These are phyloP conservation scores for Dicranocentrus wangi DNA, from an alignment of 2,888 invertebrate species.

Conservation along the genomic window DNA sequence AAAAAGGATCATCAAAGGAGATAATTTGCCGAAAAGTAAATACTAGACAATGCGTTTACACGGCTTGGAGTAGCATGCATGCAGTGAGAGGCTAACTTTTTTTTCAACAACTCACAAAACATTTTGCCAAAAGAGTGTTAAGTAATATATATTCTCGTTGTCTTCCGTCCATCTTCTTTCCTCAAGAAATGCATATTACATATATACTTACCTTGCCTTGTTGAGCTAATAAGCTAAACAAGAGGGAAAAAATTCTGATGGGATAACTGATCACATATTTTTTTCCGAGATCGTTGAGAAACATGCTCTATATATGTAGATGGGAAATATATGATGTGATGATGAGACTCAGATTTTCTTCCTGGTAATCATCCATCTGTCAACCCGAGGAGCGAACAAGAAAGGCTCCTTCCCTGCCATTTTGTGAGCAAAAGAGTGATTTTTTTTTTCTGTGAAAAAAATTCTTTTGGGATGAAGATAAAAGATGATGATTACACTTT, in stretches of 20 bases:
- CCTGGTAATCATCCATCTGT: conserved; percentile 28
- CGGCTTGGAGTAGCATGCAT: no score
- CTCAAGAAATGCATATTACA: background rate
- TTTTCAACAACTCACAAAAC: background rate
- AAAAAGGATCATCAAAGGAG: no score
- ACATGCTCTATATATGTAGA: no score
- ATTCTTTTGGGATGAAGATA: no score
- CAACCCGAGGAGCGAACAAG: background rate
- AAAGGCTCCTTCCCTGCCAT: background rate
- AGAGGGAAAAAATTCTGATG: background rate
- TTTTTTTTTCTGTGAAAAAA: no score
- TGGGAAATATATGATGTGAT: background rate
- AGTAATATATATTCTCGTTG: background rate
- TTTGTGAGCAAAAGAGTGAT: background rate
- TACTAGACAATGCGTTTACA: no score
- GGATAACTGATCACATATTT: conserved; percentile 2
- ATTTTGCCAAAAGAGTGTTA: background rate
- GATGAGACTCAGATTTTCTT: conserved; percentile 15
- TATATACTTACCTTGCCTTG: no score
- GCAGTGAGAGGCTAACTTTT: no score
- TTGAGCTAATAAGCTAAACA: conserved; percentile 29
- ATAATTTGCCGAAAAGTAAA: no score
- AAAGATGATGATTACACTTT: background rate
- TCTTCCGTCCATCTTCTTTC: background rate
- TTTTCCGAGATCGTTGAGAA: background rate